Evolutionary conservation across 2,797 vertebrate genomes (phyloP).

Genomic region (Gephyroberyx darwinii): DNA sequence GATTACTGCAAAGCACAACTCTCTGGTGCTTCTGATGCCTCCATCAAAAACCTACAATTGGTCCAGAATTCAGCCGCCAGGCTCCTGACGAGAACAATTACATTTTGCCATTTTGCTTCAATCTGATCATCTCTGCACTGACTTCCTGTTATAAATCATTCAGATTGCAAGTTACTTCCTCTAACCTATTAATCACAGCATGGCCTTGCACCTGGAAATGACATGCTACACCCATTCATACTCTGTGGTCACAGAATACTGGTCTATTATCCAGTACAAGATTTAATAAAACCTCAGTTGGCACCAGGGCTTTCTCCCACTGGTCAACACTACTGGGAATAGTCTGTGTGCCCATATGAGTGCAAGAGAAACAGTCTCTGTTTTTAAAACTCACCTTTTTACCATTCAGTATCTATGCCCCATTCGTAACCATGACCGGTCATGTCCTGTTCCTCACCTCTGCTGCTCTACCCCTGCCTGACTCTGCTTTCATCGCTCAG

Average conservation of each 20-base stretch:
- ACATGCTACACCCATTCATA: slow-evolving; percentile 15
- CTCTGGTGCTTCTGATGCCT: not conserved
- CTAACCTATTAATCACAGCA: not conserved
- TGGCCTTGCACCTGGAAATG: not conserved
- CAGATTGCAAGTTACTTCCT: too few relatives aligned
- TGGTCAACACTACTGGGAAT: slow-evolving; percentile 45
- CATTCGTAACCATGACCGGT: slow-evolving; percentile 54
- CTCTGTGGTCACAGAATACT: not conserved
- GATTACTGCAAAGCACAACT: not conserved
- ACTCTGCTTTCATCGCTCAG: slow-evolving; percentile 59
- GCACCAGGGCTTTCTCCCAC: slow-evolving; percentile 38
- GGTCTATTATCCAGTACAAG: slow-evolving; percentile 33
- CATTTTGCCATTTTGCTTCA: too few relatives aligned
- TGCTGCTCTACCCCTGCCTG: slow-evolving; percentile 21
- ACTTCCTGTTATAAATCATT: too few relatives aligned
- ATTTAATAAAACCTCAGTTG: slow-evolving; percentile 44
- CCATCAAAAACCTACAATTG: not conserved
- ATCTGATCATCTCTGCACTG: not conserved
- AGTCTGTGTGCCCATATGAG: slow-evolving; percentile 46
- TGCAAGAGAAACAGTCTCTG: slow-evolving; percentile 46
- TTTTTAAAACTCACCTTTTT: slow-evolving; percentile 67
- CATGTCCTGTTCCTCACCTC: slow-evolving; percentile 66
- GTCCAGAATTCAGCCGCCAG: not conserved
- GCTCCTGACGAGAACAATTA: too few relatives aligned
- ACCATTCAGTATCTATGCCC: slow-evolving; percentile 48